A percentile compares a stretch with the other conserved stretches of the same genome.
Evolutionary conservation across 2,888 invertebrate species (phyloP).

Genomic region (Plagiodera versicolora): DNA sequence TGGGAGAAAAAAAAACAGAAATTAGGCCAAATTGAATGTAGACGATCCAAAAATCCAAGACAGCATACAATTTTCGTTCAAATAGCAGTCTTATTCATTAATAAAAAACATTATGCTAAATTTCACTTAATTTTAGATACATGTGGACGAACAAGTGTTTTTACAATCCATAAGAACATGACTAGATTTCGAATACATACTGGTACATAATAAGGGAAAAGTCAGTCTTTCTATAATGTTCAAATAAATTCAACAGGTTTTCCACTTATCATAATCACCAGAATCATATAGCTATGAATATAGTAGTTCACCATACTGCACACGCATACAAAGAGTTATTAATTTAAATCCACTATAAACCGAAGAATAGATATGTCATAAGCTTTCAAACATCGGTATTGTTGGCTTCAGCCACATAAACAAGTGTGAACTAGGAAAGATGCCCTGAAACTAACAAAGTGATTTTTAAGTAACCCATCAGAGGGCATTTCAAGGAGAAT

Average conservation of each 20-base stretch:
- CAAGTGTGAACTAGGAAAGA: no score
- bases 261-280: background rate
- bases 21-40: constrained; percentile 10
- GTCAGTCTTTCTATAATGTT: constrained; percentile 7
- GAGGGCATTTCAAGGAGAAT: no score
- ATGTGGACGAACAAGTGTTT: constrained; percentile 25
- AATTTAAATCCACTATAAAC: no score
- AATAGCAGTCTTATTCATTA: background rate
- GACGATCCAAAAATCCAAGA: background rate
- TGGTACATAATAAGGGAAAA: constrained; percentile 1
- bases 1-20: background rate
- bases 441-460: no score
- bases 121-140: constrained; percentile 1
- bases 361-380: no score
- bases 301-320: background rate
- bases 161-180: constrained; percentile 24
- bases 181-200: constrained; percentile 21
- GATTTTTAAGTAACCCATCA: no score
- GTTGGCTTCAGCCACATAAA: no score
- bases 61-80: background rate
- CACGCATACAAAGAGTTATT: background rate
- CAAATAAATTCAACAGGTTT: background rate
- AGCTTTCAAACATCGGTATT: no score
- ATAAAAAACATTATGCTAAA: background rate
- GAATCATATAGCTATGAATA: no score